Evolutionary conservation across 2,797 vertebrate genomes (phyloP).

Genomic region (Numenius phaeopus): DNA sequence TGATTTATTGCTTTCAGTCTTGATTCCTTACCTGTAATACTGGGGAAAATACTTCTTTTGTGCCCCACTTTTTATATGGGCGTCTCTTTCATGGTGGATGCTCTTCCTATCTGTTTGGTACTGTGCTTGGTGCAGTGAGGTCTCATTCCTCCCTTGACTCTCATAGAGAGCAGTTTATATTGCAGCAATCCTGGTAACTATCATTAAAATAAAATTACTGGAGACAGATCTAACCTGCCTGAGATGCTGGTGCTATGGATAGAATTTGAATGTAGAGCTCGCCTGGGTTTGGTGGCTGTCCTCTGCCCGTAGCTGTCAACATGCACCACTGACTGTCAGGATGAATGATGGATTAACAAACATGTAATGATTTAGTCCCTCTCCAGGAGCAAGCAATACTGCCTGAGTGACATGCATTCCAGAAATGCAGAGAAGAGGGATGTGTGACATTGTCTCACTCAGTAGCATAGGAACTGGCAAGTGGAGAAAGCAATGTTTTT

Average conservation of each 20-base stretch:
- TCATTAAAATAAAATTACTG: neutral
- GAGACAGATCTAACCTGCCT: neutral
- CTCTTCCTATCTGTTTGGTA: neutral
- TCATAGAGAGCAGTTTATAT: neutral
- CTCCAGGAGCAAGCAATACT: constrained; percentile 18
- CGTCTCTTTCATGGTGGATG: neutral
- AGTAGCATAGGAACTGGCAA: neutral
- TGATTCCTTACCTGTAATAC: neutral
- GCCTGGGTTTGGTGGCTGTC: constrained; percentile 42
- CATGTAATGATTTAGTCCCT: constrained; percentile 36
- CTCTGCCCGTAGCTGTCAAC: constrained; percentile 1
- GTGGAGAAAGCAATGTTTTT: neutral
- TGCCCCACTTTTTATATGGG: neutral
- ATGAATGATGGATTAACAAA: constrained; percentile 66
- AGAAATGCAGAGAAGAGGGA: neutral
- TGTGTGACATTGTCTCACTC: neutral
- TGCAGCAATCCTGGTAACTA: neutral
- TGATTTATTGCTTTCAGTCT: neutral
- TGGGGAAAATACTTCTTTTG: neutral
- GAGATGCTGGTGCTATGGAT: neutral
- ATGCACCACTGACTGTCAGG: neutral
- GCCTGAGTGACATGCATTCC: neutral
- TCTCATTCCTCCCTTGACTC: neutral
- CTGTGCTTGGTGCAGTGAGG: neutral
- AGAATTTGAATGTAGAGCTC: neutral